Evolutionary conservation across 1,140 invertebrate species (phyloP), one percentile per base, ranked within the genome.

Genomic region (Theocolax elegans): DNA sequence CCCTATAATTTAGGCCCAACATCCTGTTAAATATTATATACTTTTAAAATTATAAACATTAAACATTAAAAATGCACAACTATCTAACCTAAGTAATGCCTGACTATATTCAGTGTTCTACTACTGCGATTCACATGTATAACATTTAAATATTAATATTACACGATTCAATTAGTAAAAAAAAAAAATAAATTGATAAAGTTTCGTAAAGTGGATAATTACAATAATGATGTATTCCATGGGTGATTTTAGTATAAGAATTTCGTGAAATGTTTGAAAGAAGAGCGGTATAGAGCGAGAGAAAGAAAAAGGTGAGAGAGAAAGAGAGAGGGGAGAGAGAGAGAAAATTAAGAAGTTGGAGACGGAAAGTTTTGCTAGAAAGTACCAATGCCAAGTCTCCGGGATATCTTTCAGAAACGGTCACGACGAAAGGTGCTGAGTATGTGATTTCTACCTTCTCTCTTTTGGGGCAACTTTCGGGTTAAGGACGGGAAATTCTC

Each of bases 291-390:
- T 1, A 3, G 31, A 10, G 10, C 27, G 15, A 54, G 23, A 42
- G 23, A 42, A 10, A 35, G 10, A 35, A 35, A n/a, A n/a, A n/a
- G n/a, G n/a, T n/a, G n/a, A n/a, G n/a, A n/a, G 12, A 15, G 53
- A 2, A 49, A 59, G 35, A 38, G 35, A 6, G 6, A 53, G 29
- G 42, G n/a, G 21, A 38, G 49, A 54, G 10, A 42, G 38, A 44
- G 15, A 40, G 40, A 44, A 49, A 69, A 69, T 62, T 62, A 69
- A 62, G 67, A 69, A 69, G 67, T 69, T 54, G 58, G 19, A n/a
- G 29, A 60, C 54, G 29, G 10, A 54, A 63, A 69, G 67, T 69
- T 69, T 69, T 62, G n/a, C 48, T 62, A 25, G 46, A 17, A 68
- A 42, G 67, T 53, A 51, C 56, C 56, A 27, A 60, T 68, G 58